Conservation (phyloP, 2,888 invertebrate species). For the Phengaris arion region DNA sequence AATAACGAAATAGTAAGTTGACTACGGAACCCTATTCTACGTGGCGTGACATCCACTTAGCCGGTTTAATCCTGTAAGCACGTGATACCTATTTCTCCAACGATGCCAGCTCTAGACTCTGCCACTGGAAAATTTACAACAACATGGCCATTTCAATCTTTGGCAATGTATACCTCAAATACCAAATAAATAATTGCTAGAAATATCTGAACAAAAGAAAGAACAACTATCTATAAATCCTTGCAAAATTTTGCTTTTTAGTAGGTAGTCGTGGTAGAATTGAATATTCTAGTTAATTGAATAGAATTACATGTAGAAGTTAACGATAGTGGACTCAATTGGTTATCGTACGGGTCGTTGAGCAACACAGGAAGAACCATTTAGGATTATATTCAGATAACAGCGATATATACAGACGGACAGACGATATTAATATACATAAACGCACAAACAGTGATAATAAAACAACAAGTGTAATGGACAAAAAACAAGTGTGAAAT, state of each 20-base stretch:
- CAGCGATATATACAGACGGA: conserved; percentile 35
- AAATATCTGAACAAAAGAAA: no score
- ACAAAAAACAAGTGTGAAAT: background rate
- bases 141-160: no score
- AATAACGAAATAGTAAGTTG: no score
- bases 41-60: no score
- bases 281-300: conserved; percentile 1
- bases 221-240: background rate
- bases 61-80: no score
- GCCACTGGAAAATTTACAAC: no score
- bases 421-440: conserved; percentile 24
- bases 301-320: conserved; percentile 10
- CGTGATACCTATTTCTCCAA: no score
- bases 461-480: background rate
- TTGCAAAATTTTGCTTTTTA: background rate
- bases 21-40: no score
- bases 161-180: no score
- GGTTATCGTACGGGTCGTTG: conserved; percentile 60
- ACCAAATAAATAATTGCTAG: no score
- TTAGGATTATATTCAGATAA: conserved; percentile 66
- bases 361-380: conserved; percentile 71
- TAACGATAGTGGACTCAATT: conserved; percentile 55
- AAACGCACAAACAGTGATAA: background rate
- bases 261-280: background rate
- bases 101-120: no score